Conservation (phyloP, 2,797 vertebrate species). For the Enteromius thamalakanensis region DNA sequence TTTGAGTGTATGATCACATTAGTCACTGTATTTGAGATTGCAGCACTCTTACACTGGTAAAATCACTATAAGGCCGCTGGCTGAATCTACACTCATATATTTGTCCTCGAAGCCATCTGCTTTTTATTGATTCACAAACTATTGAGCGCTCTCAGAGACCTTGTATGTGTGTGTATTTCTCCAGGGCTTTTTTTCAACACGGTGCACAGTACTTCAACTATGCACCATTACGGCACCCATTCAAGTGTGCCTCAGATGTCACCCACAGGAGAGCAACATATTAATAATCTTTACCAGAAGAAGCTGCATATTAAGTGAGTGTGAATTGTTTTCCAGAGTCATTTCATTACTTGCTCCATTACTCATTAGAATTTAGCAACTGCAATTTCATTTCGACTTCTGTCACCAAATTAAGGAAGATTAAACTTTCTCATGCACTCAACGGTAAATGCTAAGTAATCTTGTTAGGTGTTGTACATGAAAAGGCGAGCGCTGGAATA, state of each 20-base stretch:
- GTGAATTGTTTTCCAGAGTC: slow-evolving; percentile 44
- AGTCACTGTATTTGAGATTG: slow-evolving; percentile 1
- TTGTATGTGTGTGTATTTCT: slow-evolving; percentile 30
- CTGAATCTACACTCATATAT: slow-evolving; percentile 14
- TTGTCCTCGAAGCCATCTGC: slow-evolving; percentile 35
- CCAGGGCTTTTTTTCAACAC: slow-evolving; percentile 15
- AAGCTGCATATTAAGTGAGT: slow-evolving; percentile 34
- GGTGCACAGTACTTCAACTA: slow-evolving; percentile 15
- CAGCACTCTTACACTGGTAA: background rate
- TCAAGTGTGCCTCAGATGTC: slow-evolving; percentile 21
- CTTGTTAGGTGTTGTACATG: slow-evolving; percentile 16
- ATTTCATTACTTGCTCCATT: slow-evolving; percentile 51
- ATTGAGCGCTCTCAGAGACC: background rate
- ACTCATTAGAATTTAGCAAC: slow-evolving; percentile 40
- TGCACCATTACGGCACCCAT: slow-evolving; percentile 16
- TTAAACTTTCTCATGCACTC: slow-evolving; percentile 11
- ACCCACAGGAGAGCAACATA: slow-evolving; percentile 35
- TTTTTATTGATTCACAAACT: slow-evolving; percentile 27
- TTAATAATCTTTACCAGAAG: slow-evolving; percentile 23
- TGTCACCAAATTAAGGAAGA: slow-evolving; percentile 20
- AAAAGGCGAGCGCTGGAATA: background rate
- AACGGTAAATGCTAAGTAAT: slow-evolving; percentile 11
- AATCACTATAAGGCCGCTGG: background rate
- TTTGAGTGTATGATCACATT: background rate
- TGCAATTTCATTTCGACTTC: slow-evolving; percentile 34